These are phyloP conservation scores for Sebastes wilsoni DNA, from an alignment of 2,797 vertebrate species.

Conservation along the genomic window DNA sequence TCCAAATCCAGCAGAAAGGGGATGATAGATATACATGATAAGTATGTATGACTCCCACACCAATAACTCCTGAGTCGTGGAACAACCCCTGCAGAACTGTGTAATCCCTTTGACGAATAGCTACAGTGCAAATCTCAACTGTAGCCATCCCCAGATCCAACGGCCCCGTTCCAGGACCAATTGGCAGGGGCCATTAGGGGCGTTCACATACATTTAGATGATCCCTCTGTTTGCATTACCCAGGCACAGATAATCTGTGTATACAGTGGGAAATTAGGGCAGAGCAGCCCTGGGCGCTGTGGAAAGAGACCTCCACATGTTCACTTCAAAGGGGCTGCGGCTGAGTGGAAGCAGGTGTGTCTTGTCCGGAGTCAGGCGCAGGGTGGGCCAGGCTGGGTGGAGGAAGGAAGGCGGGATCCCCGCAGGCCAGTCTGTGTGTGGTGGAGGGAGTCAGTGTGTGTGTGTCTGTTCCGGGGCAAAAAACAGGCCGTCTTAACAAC, in stretches of 20 bases:
- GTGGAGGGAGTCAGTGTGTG: background rate
- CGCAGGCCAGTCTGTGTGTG: conserved; percentile 47
- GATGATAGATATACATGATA: conserved; percentile 52
- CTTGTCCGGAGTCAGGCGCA: conserved; percentile 52
- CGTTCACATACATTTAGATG: conserved; percentile 75
- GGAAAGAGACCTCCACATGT: conserved; percentile 65
- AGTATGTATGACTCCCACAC: conserved; percentile 49
- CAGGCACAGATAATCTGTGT: conserved; percentile 76
- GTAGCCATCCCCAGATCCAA: conserved; percentile 54
- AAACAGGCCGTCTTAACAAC: background rate
- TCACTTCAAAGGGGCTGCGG: conserved; percentile 71
- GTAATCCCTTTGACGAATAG: conserved; percentile 74
- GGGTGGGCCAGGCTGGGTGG: conserved; percentile 53
- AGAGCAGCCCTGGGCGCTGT: conserved; percentile 48
- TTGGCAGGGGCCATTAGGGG: conserved; percentile 70
- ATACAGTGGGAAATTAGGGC: conserved; percentile 75
- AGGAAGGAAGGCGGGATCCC: conserved; percentile 54
- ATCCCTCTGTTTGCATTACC: conserved; percentile 79
- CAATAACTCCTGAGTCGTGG: conserved; percentile 51
- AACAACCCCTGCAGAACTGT: conserved; percentile 61
- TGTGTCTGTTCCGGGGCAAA: background rate
- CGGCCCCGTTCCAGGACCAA: conserved; percentile 51
- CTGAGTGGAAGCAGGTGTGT: conserved; percentile 82
- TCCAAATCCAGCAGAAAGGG: conserved; percentile 46
- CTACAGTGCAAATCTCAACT: conserved; percentile 56